Evolutionary conservation across 2,113 vertebrate genomes (phyloP).

Genomic region (Ornithorhynchus anatinus): DNA sequence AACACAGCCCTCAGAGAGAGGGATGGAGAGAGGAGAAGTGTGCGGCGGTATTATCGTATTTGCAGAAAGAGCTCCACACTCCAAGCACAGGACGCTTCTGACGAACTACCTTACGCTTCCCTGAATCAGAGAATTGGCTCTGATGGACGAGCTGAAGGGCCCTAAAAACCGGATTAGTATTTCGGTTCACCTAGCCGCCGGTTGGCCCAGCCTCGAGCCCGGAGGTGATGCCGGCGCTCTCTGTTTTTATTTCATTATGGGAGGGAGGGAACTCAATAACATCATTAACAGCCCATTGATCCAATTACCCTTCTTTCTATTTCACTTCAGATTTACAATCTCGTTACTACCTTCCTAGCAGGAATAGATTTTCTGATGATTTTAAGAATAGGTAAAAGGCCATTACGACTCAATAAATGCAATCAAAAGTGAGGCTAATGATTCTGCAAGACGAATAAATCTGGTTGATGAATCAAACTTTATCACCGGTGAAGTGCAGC

Average conservation of each 20-base stretch:
- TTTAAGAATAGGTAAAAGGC: slow-evolving; percentile 41
- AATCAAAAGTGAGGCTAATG: slow-evolving; percentile 55
- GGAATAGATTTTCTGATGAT: slow-evolving; percentile 63
- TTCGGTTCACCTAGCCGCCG: not conserved
- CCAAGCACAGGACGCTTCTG: no score
- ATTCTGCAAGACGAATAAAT: slow-evolving; percentile 59
- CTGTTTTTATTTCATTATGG: not conserved
- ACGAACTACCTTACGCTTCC: not conserved
- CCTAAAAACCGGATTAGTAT: not conserved
- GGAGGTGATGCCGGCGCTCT: not conserved
- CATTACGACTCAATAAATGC: slow-evolving; percentile 37
- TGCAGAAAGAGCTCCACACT: not conserved
- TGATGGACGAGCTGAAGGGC: not conserved
- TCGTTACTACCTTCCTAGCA: slow-evolving; percentile 33
- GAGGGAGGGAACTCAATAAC: slow-evolving; percentile 71
- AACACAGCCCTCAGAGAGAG: not conserved
- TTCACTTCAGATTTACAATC: slow-evolving; percentile 72
- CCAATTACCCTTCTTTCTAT: slow-evolving; percentile 71
- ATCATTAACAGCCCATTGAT: slow-evolving; percentile 73
- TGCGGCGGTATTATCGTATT: not conserved
- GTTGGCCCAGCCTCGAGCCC: not conserved
- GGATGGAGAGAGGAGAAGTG: not conserved
- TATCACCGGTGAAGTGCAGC: slow-evolving; percentile 28
- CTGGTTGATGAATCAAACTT: slow-evolving; percentile 44
- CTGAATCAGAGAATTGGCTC: not conserved